Evolutionary conservation across 2,888 invertebrate genomes (phyloP).

Genomic region (Oxycera nigricornis): DNA sequence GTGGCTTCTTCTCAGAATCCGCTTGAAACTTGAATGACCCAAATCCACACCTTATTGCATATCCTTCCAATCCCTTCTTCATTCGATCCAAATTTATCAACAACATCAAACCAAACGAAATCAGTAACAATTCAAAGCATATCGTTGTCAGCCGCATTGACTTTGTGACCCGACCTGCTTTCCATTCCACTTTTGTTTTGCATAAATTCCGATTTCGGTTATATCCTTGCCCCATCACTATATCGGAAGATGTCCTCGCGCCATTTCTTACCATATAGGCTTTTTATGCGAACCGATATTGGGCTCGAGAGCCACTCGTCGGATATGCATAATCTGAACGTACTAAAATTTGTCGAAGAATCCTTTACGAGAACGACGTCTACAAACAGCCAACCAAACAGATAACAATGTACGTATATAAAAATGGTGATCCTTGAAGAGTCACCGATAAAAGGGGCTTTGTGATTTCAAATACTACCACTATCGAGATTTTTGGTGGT

Average conservation of each 20-base stretch:
- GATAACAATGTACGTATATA: too few species aligned
- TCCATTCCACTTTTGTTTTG: constrained; percentile 26
- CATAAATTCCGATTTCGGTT: constrained; percentile 13
- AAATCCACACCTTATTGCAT: background rate
- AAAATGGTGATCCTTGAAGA: too few species aligned
- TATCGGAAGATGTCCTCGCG: background rate
- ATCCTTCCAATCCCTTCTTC: background rate
- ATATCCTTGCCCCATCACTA: background rate
- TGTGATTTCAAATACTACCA: too few species aligned
- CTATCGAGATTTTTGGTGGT: too few species aligned
- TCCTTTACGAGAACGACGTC: constrained; percentile 21
- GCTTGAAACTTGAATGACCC: background rate
- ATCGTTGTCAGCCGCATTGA: background rate
- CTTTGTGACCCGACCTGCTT: background rate
- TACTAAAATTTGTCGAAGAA: constrained; percentile 21
- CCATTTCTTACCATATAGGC: background rate
- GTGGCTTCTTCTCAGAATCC: background rate
- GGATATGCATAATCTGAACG: constrained; percentile 19
- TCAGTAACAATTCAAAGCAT: background rate
- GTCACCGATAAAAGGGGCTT: too few species aligned
- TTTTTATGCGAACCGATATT: background rate
- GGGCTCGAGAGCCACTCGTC: background rate
- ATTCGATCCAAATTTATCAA: background rate
- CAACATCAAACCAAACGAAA: background rate
- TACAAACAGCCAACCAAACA: background rate